Percentiles rank a stretch among this genome's conserved stretches.
These are phyloP conservation scores for Upupa epops DNA, from an alignment of 2,113 vertebrate species.

Conservation along the genomic window DNA sequence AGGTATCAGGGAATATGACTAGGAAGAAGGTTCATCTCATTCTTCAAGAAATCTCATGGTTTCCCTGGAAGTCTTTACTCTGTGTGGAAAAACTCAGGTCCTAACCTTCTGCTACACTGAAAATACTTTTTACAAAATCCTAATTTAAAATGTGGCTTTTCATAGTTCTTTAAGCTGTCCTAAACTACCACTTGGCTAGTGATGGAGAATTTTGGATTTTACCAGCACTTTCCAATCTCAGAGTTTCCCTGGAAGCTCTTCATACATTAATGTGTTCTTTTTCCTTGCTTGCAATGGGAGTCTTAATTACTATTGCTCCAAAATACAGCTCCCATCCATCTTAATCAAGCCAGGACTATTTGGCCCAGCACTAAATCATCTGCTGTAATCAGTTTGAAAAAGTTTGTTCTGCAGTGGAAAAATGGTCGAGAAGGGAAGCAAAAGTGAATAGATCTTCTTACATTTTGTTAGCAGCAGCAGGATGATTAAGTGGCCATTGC, in stretches of 20 bases:
- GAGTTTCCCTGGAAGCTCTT: background rate
- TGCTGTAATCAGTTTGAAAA: constrained; percentile 16
- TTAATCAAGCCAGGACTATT: constrained; percentile 53
- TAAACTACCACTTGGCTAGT: background rate
- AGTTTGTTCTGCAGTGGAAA: constrained; percentile 42
- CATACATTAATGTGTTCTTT: constrained; percentile 60
- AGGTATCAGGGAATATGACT: background rate
- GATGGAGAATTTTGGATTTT: background rate
- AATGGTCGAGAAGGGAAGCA: background rate
- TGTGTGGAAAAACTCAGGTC: background rate
- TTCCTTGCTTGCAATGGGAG: constrained; percentile 31
- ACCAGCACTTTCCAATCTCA: background rate
- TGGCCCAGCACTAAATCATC: constrained; percentile 51
- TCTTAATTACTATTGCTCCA: constrained; percentile 60
- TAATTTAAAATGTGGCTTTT: background rate
- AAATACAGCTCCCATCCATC: constrained; percentile 52
- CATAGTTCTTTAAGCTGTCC: background rate
- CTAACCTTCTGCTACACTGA: background rate
- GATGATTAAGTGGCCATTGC: background rate
- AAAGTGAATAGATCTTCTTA: background rate
- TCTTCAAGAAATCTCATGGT: background rate
- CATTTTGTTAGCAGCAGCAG: background rate
- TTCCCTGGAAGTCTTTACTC: background rate
- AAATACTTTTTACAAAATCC: background rate
- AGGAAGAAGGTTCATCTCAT: fast-evolving